phyloP scores from a whole-genome alignment of 2,888 invertebrate genomes.

The Callimorpha dominula region DNA sequence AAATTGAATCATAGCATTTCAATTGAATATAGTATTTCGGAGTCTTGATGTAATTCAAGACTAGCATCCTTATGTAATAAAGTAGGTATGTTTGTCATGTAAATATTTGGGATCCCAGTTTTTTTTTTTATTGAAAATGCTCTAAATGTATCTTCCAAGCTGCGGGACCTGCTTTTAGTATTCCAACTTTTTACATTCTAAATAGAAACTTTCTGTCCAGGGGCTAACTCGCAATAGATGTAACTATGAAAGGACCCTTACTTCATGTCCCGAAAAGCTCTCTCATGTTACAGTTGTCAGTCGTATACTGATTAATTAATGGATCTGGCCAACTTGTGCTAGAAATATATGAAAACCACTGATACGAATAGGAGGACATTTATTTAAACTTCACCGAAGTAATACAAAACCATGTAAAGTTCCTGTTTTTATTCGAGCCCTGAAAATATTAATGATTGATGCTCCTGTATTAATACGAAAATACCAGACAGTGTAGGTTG shows the following conservation, averaged over 20 bases:
- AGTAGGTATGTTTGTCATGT: not conserved
- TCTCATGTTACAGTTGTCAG: not conserved
- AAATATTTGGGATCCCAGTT: not conserved
- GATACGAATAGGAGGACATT: not conserved
- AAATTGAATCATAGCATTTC: no score
- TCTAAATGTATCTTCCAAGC: not conserved
- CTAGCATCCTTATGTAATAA: not conserved
- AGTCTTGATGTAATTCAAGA: no score
- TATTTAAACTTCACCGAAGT: not conserved
- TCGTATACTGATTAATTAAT: not conserved
- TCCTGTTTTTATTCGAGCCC: not conserved
- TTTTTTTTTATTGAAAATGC: not conserved
- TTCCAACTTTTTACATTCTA: not conserved
- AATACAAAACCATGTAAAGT: not conserved
- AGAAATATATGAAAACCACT: no score
- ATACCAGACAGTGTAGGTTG: not conserved
- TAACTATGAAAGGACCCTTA: constrained; percentile 12
- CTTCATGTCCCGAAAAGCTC: not conserved
- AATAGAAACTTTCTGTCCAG: not conserved
- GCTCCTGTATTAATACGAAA: not conserved
- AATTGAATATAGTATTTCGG: no score
- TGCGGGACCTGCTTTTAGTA: not conserved
- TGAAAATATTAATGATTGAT: not conserved
- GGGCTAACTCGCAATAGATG: not conserved
- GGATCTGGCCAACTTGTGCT: not conserved